Evolutionary conservation across 2,797 vertebrate species (phyloP).

Genomic region (Pogoniulus pusillus): DNA sequence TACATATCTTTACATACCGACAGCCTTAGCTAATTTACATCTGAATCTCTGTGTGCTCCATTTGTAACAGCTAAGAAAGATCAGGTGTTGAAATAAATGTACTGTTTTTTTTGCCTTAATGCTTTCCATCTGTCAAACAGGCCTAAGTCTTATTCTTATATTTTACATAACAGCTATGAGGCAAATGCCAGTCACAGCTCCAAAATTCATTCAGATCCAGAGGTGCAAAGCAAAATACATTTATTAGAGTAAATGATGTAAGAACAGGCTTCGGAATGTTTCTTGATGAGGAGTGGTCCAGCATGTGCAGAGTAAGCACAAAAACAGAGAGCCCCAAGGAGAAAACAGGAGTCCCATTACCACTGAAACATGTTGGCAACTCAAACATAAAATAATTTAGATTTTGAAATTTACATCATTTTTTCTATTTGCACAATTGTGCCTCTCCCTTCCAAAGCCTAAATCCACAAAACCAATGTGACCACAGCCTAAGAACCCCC

Average conservation of each 20-base stretch:
- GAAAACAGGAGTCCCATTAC: not conserved
- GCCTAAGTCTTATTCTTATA: not conserved
- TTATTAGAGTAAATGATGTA: not conserved
- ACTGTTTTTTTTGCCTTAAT: not conserved
- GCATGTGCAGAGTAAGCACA: not conserved
- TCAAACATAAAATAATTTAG: constrained; percentile 9
- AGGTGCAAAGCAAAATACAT: constrained; percentile 9
- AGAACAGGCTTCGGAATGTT: constrained; percentile 25
- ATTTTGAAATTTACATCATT: not conserved
- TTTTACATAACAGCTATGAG: not conserved
- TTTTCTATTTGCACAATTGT: not conserved
- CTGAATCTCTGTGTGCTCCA: not conserved
- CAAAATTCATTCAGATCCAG: not conserved
- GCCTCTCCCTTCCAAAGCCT: constrained; percentile 66
- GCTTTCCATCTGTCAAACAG: not conserved
- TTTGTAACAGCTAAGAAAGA: not conserved
- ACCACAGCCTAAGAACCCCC: constrained; percentile 70
- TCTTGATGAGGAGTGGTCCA: not conserved
- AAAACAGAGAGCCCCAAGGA: not conserved
- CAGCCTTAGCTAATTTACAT: not conserved
- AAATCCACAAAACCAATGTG: constrained; percentile 68
- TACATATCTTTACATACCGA: not conserved
- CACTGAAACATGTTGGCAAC: not conserved
- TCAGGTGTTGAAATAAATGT: not conserved
- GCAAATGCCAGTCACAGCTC: constrained; percentile 7